Evolutionary conservation across 2,113 vertebrate species (phyloP).

Genomic region (Ictalurus punctatus): DNA sequence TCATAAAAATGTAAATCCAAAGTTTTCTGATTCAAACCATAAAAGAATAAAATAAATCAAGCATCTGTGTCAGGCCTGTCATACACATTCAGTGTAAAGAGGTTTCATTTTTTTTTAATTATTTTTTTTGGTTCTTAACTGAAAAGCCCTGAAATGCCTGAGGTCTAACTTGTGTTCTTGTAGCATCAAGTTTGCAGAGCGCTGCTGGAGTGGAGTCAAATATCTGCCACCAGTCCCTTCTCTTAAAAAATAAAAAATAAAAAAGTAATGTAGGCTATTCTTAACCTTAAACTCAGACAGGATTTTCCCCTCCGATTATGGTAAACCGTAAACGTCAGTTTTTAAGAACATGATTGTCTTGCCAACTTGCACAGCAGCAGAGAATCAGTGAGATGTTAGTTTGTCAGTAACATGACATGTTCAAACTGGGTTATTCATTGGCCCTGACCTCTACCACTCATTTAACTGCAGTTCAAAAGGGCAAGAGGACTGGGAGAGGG

Average conservation of each 20-base stretch:
- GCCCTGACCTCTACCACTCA: conserved; percentile 27
- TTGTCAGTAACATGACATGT: conserved; percentile 12
- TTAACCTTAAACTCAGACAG: conserved; percentile 9
- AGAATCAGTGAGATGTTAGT: neutral
- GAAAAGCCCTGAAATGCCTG: neutral
- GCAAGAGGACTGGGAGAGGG: neutral
- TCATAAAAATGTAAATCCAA: neutral
- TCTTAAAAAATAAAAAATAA: neutral
- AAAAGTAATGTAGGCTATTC: conserved; percentile 10
- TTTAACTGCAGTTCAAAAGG: conserved; percentile 19
- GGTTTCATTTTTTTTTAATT: neutral
- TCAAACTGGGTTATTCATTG: conserved; percentile 39
- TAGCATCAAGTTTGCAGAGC: neutral
- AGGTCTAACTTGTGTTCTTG: neutral
- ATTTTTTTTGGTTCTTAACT: neutral
- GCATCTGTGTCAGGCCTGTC: neutral
- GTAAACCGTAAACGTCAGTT: conserved; percentile 18
- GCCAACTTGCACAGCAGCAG: neutral
- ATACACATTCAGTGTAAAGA: neutral
- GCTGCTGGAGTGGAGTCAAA: conserved; percentile 6
- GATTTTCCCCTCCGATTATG: conserved; percentile 34
- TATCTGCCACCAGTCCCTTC: conserved; percentile 9
- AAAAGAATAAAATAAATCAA: neutral
- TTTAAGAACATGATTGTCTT: neutral
- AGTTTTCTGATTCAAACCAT: neutral